Evolutionary conservation across 92 coral and sea anemone species (phyloP).

Genomic region (Porites cylindrica): DNA sequence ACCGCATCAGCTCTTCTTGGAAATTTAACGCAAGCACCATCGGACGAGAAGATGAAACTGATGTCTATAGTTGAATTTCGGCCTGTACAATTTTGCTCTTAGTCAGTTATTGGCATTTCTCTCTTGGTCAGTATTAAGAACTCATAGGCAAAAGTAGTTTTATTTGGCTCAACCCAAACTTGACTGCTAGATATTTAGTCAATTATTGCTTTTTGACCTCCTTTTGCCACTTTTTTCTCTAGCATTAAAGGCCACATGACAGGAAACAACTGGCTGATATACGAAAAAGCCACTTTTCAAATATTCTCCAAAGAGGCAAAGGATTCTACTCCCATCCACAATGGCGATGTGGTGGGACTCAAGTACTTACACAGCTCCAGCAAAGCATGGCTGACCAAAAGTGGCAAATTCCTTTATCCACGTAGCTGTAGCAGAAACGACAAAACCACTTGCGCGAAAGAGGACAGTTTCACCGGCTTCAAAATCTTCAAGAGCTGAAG

Average conservation of each 20-base stretch:
- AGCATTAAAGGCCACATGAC: background rate
- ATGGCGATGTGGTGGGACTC: slow-evolving; percentile 73
- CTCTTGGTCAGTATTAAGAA: too few species aligned
- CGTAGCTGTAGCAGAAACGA: slow-evolving; percentile 36
- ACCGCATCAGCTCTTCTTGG: background rate
- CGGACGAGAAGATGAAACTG: too few species aligned
- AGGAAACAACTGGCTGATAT: slow-evolving; percentile 51
- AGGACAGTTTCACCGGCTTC: slow-evolving; percentile 45
- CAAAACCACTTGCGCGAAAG: slow-evolving; percentile 60
- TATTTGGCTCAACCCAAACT: too few species aligned
- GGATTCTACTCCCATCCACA: slow-evolving; percentile 67
- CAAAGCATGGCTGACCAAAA: slow-evolving; percentile 63
- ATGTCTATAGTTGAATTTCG: too few species aligned
- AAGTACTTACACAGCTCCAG: slow-evolving; percentile 51
- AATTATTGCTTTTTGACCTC: too few species aligned
- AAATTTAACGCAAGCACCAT: background rate
- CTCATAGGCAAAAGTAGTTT: too few species aligned
- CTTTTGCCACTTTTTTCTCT: background rate
- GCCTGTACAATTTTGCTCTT: too few species aligned
- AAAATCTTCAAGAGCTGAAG: slow-evolving; percentile 68
- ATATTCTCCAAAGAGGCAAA: slow-evolving; percentile 56
- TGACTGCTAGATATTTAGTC: too few species aligned
- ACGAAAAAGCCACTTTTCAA: slow-evolving; percentile 45
- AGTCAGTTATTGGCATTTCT: too few species aligned
- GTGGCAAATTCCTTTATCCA: slow-evolving; percentile 54